phyloP scores from a whole-genome alignment of 2,113 vertebrate species.

The Struthidea cinerea region DNA sequence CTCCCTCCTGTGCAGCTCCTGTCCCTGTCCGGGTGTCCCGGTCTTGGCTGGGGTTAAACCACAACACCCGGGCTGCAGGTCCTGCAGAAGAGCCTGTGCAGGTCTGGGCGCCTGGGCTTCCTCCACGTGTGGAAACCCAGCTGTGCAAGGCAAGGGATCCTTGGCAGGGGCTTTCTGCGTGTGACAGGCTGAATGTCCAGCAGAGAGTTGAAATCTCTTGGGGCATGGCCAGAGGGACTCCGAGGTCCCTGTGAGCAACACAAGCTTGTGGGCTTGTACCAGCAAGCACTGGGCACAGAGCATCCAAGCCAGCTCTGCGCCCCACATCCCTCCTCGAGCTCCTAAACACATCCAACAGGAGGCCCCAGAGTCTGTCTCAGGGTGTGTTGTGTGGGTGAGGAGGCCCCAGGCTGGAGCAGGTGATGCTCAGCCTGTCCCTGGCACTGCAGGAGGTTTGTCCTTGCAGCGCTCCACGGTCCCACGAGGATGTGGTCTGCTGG shows the following conservation, averaged over 20 bases:
- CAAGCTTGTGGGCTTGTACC: neutral
- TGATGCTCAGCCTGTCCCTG: neutral
- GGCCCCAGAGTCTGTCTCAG: neutral
- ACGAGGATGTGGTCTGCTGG: rapidly evolving
- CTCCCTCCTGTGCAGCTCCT: neutral
- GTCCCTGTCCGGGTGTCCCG: neutral
- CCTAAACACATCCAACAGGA: neutral
- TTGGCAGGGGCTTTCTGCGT: neutral
- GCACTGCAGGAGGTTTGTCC: neutral
- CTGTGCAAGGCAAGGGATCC: neutral
- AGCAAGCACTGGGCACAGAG: neutral
- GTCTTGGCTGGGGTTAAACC: neutral
- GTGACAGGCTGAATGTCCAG: neutral
- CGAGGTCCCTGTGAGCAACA: neutral
- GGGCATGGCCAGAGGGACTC: neutral
- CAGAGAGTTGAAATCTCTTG: neutral
- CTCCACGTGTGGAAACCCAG: neutral
- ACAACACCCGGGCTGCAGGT: neutral
- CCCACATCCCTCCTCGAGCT: neutral
- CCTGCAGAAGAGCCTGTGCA: rapidly evolving
- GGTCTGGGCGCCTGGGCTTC: neutral
- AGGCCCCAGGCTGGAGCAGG: neutral
- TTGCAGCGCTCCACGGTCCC: rapidly evolving
- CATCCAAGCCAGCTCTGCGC: neutral
- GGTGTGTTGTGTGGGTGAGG: neutral